Conservation (phyloP, 1,140 invertebrate genomes). For the Nasonia giraulti region DNA sequence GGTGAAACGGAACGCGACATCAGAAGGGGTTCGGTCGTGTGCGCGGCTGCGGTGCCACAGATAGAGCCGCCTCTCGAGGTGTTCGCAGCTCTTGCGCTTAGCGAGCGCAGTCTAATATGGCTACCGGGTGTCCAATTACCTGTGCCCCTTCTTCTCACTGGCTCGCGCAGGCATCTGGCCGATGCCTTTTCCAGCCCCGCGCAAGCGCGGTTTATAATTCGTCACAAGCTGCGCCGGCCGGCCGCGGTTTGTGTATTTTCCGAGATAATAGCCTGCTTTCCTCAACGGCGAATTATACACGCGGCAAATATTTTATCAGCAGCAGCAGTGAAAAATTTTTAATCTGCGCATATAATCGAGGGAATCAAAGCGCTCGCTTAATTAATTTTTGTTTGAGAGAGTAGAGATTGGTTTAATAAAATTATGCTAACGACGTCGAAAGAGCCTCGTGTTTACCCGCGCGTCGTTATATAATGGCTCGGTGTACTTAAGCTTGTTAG, state of each 20-base stretch:
- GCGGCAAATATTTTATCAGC: neutral
- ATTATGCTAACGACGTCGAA: neutral
- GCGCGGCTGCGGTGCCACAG: neutral
- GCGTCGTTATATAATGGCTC: too few species aligned
- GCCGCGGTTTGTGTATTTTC: too few species aligned
- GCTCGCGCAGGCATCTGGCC: neutral
- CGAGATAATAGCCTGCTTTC: too few species aligned
- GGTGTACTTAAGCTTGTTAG: neutral
- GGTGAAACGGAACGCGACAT: neutral
- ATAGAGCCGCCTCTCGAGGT: neutral
- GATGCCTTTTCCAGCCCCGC: neutral
- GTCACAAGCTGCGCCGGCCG: too few species aligned
- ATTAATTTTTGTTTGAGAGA: neutral
- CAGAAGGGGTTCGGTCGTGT: slow-evolving; percentile 4
- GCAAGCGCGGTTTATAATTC: neutral
- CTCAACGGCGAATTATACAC: too few species aligned
- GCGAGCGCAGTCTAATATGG: slow-evolving; percentile 68
- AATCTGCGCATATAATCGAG: too few species aligned
- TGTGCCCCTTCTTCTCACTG: slow-evolving; percentile 57
- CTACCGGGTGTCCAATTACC: slow-evolving; percentile 72
- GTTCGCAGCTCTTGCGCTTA: neutral
- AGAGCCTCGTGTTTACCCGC: neutral
- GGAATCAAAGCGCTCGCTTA: neutral
- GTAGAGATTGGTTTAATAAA: neutral
- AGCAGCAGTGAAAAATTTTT: too few species aligned